phyloP scores from a whole-genome alignment of 2,113 vertebrate species.

The Gobio gobio region DNA sequence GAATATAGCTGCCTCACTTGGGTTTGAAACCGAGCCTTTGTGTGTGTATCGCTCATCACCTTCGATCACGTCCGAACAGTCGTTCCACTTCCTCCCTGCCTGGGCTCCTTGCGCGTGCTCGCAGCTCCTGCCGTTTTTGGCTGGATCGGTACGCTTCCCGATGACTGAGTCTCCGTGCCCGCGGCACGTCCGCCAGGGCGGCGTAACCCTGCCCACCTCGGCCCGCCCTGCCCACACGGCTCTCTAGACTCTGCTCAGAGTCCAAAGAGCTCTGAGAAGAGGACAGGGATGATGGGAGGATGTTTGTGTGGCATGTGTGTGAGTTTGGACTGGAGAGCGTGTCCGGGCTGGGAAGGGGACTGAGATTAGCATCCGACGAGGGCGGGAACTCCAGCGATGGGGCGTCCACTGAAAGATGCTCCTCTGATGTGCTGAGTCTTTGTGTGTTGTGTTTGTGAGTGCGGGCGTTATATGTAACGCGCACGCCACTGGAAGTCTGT shows the following conservation, averaged over 20 bases:
- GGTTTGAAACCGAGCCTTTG: background rate
- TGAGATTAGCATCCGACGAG: conserved; percentile 71
- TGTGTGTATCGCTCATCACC: conserved; percentile 79
- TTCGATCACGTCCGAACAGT: conserved; percentile 91
- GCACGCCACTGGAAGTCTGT: background rate
- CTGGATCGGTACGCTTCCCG: conserved; percentile 91
- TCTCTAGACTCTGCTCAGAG: conserved; percentile 75
- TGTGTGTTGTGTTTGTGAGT: background rate
- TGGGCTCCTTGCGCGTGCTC: conserved; percentile 88
- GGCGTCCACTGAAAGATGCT: background rate
- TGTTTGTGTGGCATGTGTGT: conserved; percentile 40
- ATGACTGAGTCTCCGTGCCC: conserved; percentile 89
- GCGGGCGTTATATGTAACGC: background rate
- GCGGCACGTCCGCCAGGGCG: conserved; percentile 89
- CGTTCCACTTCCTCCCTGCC: conserved; percentile 95
- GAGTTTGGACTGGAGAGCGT: conserved; percentile 78
- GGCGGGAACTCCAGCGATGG: background rate
- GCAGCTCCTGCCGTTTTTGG: conserved; percentile 85
- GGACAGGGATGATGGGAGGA: conserved; percentile 78
- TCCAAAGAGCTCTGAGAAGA: conserved; percentile 89
- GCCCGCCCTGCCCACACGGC: conserved; percentile 62
- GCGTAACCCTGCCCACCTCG: conserved; percentile 85
- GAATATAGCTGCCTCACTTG: background rate
- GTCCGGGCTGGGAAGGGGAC: conserved; percentile 33
- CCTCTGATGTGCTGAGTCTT: background rate